Base-by-base conservation (phyloP, 1,140 invertebrate species). In the Drosophila sp. region DNA sequence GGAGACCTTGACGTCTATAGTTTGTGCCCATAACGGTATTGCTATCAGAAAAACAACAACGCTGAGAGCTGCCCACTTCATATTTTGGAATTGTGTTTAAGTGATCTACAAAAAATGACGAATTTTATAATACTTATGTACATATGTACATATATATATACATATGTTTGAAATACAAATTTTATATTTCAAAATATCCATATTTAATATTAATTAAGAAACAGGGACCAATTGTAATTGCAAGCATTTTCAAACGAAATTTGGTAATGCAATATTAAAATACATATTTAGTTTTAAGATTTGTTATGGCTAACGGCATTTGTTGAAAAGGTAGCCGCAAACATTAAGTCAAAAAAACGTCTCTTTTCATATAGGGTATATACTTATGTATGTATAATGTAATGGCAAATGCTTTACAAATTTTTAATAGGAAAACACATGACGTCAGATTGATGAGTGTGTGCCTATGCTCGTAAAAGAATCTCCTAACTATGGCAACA, bases 391-490 rank as follows among this genome's bases (percentile, higher is more conserved):
- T 23, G 25, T 23, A 23, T 2, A 7, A 47, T 6, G 44, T 50
- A 50, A 50, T 50, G 23, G 10, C 7, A 50, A 50, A 6, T 27
- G 23, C 7, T 10, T 50, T 7, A 25, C 23, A 25, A 25, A 25
- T 50, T 50, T 27, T 50, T 50, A 50, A 60, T 29, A 56, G 66
- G 66, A 23, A 64, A 69, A 58, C 66, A 76, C 41, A 76, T 76
- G 73, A 76, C 73, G 73, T 76, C 73, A 76, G 72, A 25, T 47
- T 32, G 38, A 60, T 63, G 41, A 62, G 60, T 30, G 41, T 63
- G 50, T 74, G 56, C 60, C 50, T 11, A 4, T 38, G 33, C 40
- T 57, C 33, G 54, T 60, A 63, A 29, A 66, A 32, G 29, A 23
- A 55, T 44, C 44, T 47, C 33, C 50, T 58, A 76, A 58, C 44